These are phyloP conservation scores for Enteromius paludinosus DNA, from an alignment of 2,797 vertebrate species.

Conservation along the genomic window DNA sequence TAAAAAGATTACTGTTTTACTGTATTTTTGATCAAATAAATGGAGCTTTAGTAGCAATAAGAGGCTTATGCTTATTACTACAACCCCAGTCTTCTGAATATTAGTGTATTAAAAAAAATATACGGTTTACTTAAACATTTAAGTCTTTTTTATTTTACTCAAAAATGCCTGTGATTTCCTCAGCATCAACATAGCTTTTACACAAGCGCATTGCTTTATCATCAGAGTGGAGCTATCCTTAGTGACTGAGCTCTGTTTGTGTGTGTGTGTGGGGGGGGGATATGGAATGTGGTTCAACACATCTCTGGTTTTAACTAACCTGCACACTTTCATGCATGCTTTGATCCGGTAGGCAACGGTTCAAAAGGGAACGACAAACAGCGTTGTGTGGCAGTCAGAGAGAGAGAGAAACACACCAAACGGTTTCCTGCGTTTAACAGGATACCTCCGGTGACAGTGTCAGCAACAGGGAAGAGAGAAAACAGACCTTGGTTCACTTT, in stretches of 20 bases:
- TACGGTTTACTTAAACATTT: neutral
- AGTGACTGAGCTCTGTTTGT: conserved; percentile 21
- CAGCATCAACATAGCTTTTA: conserved; percentile 44
- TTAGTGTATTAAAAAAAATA: neutral
- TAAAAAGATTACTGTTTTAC: neutral
- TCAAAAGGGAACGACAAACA: conserved; percentile 56
- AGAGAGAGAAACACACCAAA: conserved; percentile 50
- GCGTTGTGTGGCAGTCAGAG: conserved; percentile 49
- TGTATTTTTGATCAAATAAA: neutral
- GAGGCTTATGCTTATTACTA: neutral
- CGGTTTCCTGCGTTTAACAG: conserved; percentile 54
- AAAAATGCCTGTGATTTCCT: conserved; percentile 5
- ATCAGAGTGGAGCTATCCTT: conserved; percentile 49
- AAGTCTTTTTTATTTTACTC: neutral
- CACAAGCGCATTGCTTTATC: conserved; percentile 49
- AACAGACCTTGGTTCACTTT: conserved; percentile 22
- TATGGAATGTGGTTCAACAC: conserved; percentile 46
- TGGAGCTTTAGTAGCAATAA: neutral
- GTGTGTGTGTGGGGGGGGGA: neutral
- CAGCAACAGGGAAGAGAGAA: conserved; percentile 46
- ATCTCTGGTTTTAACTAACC: conserved; percentile 58
- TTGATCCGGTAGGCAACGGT: conserved; percentile 57
- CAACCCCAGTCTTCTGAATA: neutral
- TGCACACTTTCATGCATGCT: conserved; percentile 57
- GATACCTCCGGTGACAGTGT: conserved; percentile 54